Conservation (phyloP, 2,113 vertebrate species). For the Chionomys nivalis region DNA sequence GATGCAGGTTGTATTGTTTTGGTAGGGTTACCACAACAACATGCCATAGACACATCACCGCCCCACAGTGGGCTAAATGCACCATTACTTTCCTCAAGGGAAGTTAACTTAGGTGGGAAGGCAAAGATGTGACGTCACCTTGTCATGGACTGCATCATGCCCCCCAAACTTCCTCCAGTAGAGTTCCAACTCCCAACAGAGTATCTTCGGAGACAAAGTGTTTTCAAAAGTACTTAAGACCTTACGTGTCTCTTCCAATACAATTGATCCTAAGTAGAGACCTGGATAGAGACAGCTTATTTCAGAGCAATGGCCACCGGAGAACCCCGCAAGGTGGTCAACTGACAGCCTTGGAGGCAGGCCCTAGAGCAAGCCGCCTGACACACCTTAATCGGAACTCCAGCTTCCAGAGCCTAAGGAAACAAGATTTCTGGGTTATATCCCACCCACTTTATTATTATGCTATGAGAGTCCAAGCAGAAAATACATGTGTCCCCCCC, state of each 20-base stretch:
- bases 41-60: not conserved
- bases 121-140: no score
- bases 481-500: not conserved
- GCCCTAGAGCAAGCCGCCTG: no score
- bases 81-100: not conserved
- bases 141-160: not conserved
- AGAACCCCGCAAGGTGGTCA: not conserved
- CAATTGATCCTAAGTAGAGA: not conserved
- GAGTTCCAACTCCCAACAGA: no score
- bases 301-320: not conserved
- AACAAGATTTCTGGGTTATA: not conserved
- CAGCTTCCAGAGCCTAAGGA: not conserved
- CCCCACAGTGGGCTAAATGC: not conserved
- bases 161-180: not conserved
- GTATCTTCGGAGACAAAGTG: not conserved
- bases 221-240: not conserved
- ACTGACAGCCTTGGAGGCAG: not conserved
- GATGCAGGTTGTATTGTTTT: not conserved
- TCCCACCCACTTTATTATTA: not conserved
- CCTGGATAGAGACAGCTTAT: not conserved
- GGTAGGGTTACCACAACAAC: not conserved
- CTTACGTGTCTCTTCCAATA: not conserved
- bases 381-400: not conserved
- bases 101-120: not conserved
- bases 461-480: no score